Percentiles rank a stretch among this genome's conserved stretches.
These are phyloP conservation scores for Dicranocentrus wangi DNA, from an alignment of 2,888 invertebrate species.

Conservation along the genomic window DNA sequence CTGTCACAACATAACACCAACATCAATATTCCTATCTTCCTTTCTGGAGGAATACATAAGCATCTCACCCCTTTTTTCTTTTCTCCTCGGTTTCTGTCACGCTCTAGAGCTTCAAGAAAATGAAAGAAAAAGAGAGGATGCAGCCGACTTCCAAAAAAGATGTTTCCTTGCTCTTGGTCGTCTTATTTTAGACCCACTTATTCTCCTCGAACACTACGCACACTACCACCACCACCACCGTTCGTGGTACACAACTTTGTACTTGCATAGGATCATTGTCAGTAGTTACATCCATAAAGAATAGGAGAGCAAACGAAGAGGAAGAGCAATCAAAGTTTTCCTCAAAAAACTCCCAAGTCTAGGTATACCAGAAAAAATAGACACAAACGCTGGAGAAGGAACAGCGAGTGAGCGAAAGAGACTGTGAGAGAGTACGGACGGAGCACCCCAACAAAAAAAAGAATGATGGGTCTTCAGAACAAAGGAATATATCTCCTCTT, in stretches of 20 bases:
- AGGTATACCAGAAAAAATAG: neutral
- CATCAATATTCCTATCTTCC: slow-evolving; percentile 48
- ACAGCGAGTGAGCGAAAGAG: too few species aligned
- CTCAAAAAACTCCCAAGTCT: neutral
- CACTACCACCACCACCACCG: too few species aligned
- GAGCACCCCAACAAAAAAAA: slow-evolving; percentile 10
- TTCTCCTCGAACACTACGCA: neutral
- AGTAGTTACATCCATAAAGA: neutral
- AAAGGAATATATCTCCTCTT: slow-evolving; percentile 31
- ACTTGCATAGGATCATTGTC: slow-evolving; percentile 27
- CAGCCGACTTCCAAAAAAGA: slow-evolving; percentile 12
- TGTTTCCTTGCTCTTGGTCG: slow-evolving; percentile 13
- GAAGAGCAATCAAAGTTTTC: slow-evolving; percentile 53
- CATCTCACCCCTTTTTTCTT: slow-evolving; percentile 47
- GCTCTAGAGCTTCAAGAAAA: slow-evolving; percentile 58
- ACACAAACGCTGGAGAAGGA: neutral
- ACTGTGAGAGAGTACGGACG: too few species aligned
- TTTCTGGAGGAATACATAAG: too few species aligned
- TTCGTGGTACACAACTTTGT: too few species aligned
- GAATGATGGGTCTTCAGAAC: slow-evolving; percentile 33
- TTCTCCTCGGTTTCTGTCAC: slow-evolving; percentile 59
- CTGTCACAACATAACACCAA: slow-evolving; percentile 56
- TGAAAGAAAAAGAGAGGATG: slow-evolving; percentile 44
- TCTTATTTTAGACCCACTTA: slow-evolving; percentile 36
- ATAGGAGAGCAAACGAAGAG: slow-evolving; percentile 36